A percentile compares a stretch with the other conserved stretches of the same genome.
phyloP scores from a whole-genome alignment of 2,797 vertebrate species.

The Neosilurus hyrtlii region DNA sequence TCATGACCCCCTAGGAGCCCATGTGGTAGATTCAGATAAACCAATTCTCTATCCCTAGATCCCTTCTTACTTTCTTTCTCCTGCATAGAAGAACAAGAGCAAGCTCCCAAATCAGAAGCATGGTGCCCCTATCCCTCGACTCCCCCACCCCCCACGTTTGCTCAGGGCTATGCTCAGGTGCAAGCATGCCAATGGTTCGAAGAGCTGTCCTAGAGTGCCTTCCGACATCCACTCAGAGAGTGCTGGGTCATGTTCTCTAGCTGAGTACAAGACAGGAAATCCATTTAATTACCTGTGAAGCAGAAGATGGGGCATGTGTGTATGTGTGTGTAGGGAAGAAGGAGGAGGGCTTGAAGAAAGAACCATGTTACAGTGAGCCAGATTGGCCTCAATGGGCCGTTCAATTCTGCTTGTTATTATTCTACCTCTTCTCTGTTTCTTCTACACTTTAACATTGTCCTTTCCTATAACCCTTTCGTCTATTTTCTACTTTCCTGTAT shows the following conservation, averaged over 20 bases:
- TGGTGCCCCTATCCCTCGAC: conserved; percentile 63
- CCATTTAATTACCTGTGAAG: conserved; percentile 99
- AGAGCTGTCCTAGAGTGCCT: conserved; percentile 83
- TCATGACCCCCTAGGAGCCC: neutral
- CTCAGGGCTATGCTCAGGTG: conserved; percentile 75
- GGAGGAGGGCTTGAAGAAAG: conserved; percentile 84
- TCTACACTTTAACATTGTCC: conserved; percentile 38
- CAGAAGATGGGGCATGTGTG: conserved; percentile 80
- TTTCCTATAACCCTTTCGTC: conserved; percentile 42
- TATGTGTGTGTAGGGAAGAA: conserved; percentile 41
- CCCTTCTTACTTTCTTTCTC: neutral
- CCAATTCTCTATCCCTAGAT: neutral
- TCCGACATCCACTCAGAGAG: conserved; percentile 81
- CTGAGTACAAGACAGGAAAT: conserved; percentile 99
- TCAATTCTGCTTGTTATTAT: conserved; percentile 39
- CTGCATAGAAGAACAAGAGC: neutral
- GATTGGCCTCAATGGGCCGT: conserved; percentile 50
- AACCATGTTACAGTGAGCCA: conserved; percentile 77
- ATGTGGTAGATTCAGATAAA: neutral
- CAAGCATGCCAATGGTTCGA: conserved; percentile 77
- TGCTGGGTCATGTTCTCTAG: conserved; percentile 93
- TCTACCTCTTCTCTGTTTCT: conserved; percentile 40
- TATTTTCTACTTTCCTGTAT: conserved; percentile 31
- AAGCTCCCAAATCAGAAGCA: conserved; percentile 56
- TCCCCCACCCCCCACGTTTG: conserved; percentile 73